Conservation (phyloP, 2,113 vertebrate species). For the Motacilla alba region DNA sequence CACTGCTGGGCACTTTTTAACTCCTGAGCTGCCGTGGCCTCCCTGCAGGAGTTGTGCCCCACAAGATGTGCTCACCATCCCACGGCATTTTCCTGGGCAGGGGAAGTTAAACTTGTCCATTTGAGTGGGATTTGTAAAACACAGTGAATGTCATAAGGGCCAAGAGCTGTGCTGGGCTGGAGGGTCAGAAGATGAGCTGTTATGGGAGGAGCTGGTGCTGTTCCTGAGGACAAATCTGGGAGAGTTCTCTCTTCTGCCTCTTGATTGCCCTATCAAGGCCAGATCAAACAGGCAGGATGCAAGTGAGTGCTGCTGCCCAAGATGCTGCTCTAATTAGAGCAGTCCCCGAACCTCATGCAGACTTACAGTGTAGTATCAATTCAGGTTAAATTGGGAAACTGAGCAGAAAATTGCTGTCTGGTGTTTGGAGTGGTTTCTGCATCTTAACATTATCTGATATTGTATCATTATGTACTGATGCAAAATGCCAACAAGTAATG, state of each 20-base stretch:
- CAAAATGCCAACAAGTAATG: conserved; percentile 45
- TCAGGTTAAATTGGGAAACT: conserved; percentile 65
- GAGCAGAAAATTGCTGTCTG: conserved; percentile 71
- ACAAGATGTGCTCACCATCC: neutral
- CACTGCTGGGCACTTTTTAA: neutral
- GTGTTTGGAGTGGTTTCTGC: conserved; percentile 56
- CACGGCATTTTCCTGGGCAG: neutral
- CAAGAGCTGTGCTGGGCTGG: neutral
- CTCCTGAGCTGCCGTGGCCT: neutral
- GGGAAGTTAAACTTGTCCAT: neutral
- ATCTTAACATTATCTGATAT: conserved; percentile 54
- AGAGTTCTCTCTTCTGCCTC: neutral
- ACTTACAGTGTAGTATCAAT: conserved; percentile 47
- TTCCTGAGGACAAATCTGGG: neutral
- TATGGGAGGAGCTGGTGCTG: neutral
- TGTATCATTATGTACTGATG: conserved; percentile 47
- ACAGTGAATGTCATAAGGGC: neutral
- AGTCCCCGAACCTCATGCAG: conserved; percentile 48
- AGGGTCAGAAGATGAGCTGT: neutral
- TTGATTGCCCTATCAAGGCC: conserved; percentile 15
- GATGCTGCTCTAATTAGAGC: conserved; percentile 43
- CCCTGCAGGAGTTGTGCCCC: neutral
- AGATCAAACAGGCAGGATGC: neutral
- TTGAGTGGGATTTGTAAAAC: neutral
- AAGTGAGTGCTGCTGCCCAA: conserved; percentile 32